Evolutionary conservation across 2,888 invertebrate genomes (phyloP).

Genomic region (Agrotis clavis): DNA sequence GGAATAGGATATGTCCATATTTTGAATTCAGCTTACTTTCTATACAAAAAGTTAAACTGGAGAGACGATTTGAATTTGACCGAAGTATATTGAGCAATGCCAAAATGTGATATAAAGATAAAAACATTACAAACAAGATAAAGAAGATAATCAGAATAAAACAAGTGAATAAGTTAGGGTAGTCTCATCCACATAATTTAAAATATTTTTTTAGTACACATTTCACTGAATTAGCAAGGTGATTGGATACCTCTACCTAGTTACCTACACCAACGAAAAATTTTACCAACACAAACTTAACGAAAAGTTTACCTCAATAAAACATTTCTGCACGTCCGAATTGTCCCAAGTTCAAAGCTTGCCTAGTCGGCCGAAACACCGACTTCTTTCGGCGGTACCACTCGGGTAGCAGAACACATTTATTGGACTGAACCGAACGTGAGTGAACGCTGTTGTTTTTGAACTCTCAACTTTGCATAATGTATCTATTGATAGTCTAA

Average conservation of each 20-base stretch:
- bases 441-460: slow-evolving; percentile 69
- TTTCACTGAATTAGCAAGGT: no score
- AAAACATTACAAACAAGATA: not conserved
- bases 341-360: slow-evolving; percentile 44
- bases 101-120: not conserved
- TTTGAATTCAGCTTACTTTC: not conserved
- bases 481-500: slow-evolving; percentile 56
- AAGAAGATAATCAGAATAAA: no score
- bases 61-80: not conserved
- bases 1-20: no score
- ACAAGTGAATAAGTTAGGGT: no score
- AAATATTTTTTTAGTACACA: not conserved
- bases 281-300: not conserved
- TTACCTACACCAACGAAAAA: no score
- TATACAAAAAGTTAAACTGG: not conserved
- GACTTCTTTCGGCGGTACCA: slow-evolving; percentile 68
- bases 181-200: not conserved
- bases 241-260: no score
- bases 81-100: not conserved
- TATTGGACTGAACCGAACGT: slow-evolving; percentile 71
- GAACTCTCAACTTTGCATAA: slow-evolving; percentile 60
- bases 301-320: not conserved
- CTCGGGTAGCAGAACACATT: slow-evolving; percentile 67
- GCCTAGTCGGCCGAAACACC: slow-evolving; percentile 28
- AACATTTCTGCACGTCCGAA: not conserved